Evolutionary conservation across 1,140 invertebrate genomes (phyloP).

Genomic region (Hycleus phaleratus): DNA sequence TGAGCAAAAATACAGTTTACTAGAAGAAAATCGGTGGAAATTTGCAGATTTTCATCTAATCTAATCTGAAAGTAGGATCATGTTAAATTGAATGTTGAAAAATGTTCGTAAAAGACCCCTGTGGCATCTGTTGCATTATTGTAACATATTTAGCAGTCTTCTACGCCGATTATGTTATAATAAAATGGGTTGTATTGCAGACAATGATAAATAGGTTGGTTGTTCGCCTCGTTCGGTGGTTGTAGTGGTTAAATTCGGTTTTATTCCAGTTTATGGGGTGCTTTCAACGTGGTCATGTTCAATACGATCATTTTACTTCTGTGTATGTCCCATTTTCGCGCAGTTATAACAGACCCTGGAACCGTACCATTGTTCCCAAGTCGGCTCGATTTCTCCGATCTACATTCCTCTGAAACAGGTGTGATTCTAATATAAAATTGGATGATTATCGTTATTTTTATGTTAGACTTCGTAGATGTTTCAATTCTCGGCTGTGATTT

Average conservation of each 20-base stretch:
- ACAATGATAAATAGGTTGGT: conserved; percentile 72
- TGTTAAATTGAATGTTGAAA: background rate
- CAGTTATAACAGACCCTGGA: conserved; percentile 84
- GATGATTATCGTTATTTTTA: background rate
- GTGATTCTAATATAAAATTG: background rate
- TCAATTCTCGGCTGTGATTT: conserved; percentile 42
- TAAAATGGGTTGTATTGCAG: conserved; percentile 77
- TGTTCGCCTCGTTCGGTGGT: conserved; percentile 5
- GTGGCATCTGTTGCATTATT: conserved; percentile 78
- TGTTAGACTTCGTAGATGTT: background rate
- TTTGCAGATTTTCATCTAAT: no score
- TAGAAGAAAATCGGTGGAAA: no score
- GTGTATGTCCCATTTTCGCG: conserved; percentile 69
- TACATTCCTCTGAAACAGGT: conserved; percentile 31
- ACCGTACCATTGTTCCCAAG: conserved; percentile 75
- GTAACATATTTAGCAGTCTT: conserved; percentile 77
- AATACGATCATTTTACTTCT: conserved; percentile 73
- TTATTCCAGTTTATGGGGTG: conserved; percentile 73
- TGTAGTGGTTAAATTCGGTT: conserved; percentile 8
- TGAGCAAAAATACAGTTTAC: no score
- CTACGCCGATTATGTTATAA: conserved; percentile 87
- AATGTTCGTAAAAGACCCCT: conserved; percentile 69
- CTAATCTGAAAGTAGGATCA: background rate
- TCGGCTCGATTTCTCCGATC: conserved; percentile 77
- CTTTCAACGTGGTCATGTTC: conserved; percentile 73